Conservation (phyloP, 2,113 vertebrate species). For the Galemys pyrenaicus region DNA sequence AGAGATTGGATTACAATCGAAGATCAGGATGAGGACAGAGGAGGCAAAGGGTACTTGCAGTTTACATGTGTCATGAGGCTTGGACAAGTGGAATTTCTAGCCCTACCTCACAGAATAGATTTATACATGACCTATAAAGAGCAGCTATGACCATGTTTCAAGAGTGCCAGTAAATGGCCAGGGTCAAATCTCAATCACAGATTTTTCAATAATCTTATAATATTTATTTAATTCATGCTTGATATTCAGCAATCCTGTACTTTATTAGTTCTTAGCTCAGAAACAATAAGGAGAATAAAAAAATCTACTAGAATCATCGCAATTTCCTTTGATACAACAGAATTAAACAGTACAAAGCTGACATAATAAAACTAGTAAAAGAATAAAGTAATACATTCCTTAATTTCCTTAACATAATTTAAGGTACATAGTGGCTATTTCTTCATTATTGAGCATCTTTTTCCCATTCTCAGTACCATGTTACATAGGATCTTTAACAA, state of each 20-base stretch:
- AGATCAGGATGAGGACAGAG: constrained; percentile 51
- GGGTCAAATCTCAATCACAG: not conserved
- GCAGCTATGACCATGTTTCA: not conserved
- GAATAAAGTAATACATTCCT: constrained; percentile 57
- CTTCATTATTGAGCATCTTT: constrained; percentile 39
- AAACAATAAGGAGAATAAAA: not conserved
- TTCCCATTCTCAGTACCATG: not conserved
- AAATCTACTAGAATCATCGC: not conserved
- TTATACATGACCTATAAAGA: not conserved
- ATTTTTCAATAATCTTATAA: not conserved
- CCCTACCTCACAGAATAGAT: not conserved
- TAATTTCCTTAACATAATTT: constrained; percentile 55
- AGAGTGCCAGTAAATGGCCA: not conserved
- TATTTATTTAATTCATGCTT: not conserved
- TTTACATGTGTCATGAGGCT: constrained; percentile 37
- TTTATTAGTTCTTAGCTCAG: not conserved
- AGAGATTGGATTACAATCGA: constrained; percentile 60
- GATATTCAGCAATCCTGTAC: not conserved
- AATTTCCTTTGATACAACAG: constrained; percentile 36
- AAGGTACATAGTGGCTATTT: not conserved
- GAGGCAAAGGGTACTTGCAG: constrained; percentile 47
- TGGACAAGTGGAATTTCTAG: constrained; percentile 5
- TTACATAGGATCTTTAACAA: not conserved
- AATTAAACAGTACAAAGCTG: constrained; percentile 1
- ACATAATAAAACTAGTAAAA: constrained; percentile 46